Percentiles rank a stretch among this genome's conserved stretches.
Conservation (phyloP, 1,140 invertebrate genomes). For the Drosophila serrata region DNA sequence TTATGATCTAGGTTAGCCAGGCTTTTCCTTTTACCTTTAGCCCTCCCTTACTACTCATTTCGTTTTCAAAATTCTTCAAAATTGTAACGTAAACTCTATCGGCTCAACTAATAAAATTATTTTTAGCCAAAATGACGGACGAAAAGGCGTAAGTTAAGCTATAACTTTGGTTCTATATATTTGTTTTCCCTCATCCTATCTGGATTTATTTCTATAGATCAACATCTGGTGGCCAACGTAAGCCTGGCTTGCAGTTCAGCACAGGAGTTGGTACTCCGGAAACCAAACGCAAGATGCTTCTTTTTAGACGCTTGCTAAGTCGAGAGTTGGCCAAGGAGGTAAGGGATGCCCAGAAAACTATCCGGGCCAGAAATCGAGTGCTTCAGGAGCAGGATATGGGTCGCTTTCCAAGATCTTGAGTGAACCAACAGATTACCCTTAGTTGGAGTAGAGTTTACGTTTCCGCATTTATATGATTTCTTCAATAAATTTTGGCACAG, state of each 20-base stretch:
- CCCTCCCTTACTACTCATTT: not conserved
- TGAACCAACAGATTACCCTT: not conserved
- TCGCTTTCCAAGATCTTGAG: slow-evolving; percentile 17
- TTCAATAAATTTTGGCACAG: not conserved
- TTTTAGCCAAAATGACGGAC: slow-evolving; percentile 7
- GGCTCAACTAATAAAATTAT: not conserved
- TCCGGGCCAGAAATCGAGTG: not conserved
- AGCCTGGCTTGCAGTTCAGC: slow-evolving; percentile 46
- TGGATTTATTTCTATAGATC: slow-evolving; percentile 23
- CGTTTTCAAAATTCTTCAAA: slow-evolving; percentile 22
- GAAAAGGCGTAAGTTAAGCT: slow-evolving; percentile 33
- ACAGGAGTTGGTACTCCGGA: slow-evolving; percentile 39
- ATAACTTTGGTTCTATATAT: not conserved
- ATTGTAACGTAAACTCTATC: slow-evolving; percentile 31
- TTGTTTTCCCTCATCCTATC: not conserved
- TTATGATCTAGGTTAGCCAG: not conserved
- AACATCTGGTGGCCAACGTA: not conserved
- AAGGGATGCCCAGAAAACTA: slow-evolving; percentile 1
- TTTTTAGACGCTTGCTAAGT: slow-evolving; percentile 47
- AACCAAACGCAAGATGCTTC: slow-evolving; percentile 62
- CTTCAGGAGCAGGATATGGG: slow-evolving; percentile 10
- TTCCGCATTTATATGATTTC: not conserved
- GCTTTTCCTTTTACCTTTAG: not conserved
- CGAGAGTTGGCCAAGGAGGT: slow-evolving; percentile 33
- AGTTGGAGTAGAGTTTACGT: slow-evolving; percentile 27